phyloP scores from a whole-genome alignment of 1,140 invertebrate genomes.

The Rhyzopertha dominica region DNA sequence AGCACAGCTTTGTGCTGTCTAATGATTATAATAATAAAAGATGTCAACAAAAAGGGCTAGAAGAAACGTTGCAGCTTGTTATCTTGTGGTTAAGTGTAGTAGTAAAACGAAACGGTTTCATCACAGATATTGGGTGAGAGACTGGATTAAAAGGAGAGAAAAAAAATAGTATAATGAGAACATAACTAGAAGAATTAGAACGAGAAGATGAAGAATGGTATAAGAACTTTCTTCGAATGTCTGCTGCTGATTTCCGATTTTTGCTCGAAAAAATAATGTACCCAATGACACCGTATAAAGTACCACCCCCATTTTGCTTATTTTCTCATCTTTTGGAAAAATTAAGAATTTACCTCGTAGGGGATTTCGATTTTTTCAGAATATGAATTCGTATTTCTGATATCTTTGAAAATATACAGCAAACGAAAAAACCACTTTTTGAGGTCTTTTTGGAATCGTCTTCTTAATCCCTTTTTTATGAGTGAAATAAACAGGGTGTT shows the following conservation, averaged over 20 bases:
- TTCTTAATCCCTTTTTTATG: too few species aligned
- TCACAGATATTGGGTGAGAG: conserved; percentile 2
- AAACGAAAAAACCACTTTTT: too few species aligned
- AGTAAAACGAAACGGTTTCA: conserved; percentile 2
- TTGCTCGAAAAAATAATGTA: neutral
- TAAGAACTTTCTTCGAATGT: conserved; percentile 12
- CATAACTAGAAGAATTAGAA: conserved; percentile 3
- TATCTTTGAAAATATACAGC: too few species aligned
- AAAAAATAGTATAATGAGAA: conserved; percentile 3
- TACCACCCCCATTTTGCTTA: too few species aligned
- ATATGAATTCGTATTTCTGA: too few species aligned
- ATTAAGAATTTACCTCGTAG: too few species aligned
- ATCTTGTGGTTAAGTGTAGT: neutral
- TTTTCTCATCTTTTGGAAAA: too few species aligned
- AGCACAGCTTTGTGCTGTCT: neutral
- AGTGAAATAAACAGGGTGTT: too few species aligned
- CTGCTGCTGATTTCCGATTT: conserved; percentile 2
- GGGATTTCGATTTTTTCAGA: too few species aligned
- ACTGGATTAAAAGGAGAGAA: conserved; percentile 3
- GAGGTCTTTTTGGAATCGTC: too few species aligned
- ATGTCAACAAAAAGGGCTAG: conserved; percentile 3
- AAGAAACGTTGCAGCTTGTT: conserved; percentile 7
- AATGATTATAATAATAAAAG: conserved; percentile 1
- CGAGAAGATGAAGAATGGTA: neutral
- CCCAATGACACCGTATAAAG: too few species aligned